Conservation (phyloP, 2,888 invertebrate genomes). For the Cosmopolites sordidus region DNA sequence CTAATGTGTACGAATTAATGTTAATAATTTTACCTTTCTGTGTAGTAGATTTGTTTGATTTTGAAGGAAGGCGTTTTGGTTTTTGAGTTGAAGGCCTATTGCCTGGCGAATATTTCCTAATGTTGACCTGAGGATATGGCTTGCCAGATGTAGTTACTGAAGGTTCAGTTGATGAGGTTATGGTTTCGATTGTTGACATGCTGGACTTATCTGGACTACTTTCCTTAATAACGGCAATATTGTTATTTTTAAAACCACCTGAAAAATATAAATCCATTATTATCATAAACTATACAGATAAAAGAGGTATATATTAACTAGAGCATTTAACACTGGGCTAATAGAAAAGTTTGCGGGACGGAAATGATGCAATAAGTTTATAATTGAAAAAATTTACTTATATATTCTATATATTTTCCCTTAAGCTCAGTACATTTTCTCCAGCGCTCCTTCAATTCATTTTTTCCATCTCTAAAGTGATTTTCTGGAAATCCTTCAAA, state of each 20-base stretch:
- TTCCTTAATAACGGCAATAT: constrained; percentile 62
- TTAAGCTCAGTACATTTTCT: too few relatives aligned
- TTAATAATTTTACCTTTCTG: not conserved
- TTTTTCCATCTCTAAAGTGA: too few relatives aligned
- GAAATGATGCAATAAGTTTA: too few relatives aligned
- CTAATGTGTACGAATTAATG: too few relatives aligned
- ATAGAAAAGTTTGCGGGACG: too few relatives aligned
- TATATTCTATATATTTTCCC: too few relatives aligned
- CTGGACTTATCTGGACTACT: constrained; percentile 43
- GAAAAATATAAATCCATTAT: constrained; percentile 8
- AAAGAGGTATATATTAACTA: too few relatives aligned
- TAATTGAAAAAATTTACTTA: too few relatives aligned
- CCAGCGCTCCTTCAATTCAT: too few relatives aligned
- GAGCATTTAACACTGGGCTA: too few relatives aligned
- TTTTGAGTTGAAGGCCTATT: constrained; percentile 38
- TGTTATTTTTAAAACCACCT: constrained; percentile 64
- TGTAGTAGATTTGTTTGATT: constrained; percentile 36
- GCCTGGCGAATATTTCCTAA: constrained; percentile 60
- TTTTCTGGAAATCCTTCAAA: too few relatives aligned
- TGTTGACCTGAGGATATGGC: constrained; percentile 59
- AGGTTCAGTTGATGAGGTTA: constrained; percentile 50
- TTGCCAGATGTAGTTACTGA: constrained; percentile 48
- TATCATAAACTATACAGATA: too few relatives aligned
- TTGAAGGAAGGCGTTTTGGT: constrained; percentile 38
- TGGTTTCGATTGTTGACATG: constrained; percentile 35